phyloP scores from a whole-genome alignment of 2,113 vertebrate genomes.

The Coregonus clupeaformis region DNA sequence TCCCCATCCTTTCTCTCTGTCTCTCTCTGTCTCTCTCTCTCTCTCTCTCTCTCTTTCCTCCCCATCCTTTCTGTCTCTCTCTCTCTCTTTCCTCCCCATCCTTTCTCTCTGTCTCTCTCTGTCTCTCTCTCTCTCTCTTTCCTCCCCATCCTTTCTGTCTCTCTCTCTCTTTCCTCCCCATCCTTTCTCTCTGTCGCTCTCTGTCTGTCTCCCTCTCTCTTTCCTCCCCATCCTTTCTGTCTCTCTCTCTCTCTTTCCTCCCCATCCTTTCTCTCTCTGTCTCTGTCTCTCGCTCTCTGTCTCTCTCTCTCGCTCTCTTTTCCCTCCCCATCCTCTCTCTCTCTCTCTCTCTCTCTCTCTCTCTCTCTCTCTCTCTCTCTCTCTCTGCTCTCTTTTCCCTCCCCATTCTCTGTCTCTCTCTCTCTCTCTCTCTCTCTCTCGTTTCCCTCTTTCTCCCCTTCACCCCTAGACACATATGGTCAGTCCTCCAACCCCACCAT shows the following conservation, averaged over 20 bases:
- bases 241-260: conserved; percentile 4
- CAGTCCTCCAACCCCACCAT: conserved; percentile 68
- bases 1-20: no score
- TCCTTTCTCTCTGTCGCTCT: neutral
- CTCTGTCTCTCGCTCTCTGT: conserved; percentile 26
- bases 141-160: no score
- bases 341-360: no score
- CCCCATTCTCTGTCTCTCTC: neutral
- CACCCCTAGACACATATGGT: conserved; percentile 78
- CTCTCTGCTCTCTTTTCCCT: conserved; percentile 16
- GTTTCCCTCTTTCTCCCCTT: neutral
- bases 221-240: neutral
- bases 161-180: conserved; percentile 23
- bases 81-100: conserved; percentile 3
- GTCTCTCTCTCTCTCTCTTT: neutral
- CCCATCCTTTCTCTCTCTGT: neutral
- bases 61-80: neutral
- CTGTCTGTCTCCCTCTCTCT: conserved; percentile 24
- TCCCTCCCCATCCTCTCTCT: conserved; percentile 13
- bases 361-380: conserved; percentile 13
- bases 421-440: conserved; percentile 24
- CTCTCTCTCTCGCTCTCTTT: neutral
- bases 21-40: neutral
- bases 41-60: no score
- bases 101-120: conserved; percentile 15